These are phyloP conservation scores for Siniperca knerii DNA, from an alignment of 2,113 vertebrate genomes.

Conservation along the genomic window DNA sequence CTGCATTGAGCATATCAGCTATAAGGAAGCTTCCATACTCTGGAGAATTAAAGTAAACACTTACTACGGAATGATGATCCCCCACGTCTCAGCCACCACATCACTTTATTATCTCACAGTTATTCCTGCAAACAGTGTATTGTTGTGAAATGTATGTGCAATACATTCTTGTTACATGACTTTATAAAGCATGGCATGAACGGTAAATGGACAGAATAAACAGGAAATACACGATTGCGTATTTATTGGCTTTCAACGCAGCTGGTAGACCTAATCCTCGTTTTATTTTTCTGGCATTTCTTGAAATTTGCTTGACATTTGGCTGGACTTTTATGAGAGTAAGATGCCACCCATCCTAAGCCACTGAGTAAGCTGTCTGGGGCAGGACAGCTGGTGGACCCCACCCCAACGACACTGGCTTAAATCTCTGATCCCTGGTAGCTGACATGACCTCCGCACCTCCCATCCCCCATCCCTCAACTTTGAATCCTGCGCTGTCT, in stretches of 20 bases:
- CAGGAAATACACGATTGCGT: background rate
- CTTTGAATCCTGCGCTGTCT: slow-evolving; percentile 32
- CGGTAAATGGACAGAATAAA: background rate
- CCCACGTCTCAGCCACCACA: slow-evolving; percentile 11
- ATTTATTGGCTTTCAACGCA: background rate
- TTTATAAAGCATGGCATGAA: background rate
- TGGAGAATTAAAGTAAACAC: slow-evolving; percentile 36
- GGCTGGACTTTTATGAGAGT: slow-evolving; percentile 16
- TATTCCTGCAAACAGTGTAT: slow-evolving; percentile 21
- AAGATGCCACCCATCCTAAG: slow-evolving; percentile 28
- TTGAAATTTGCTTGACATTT: slow-evolving; percentile 47
- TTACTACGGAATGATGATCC: slow-evolving; percentile 25
- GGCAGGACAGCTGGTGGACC: slow-evolving; percentile 51
- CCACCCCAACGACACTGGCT: slow-evolving; percentile 31
- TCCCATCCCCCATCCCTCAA: slow-evolving; percentile 15
- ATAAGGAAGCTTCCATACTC: slow-evolving; percentile 10
- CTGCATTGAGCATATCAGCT: slow-evolving; percentile 30
- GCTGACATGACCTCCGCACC: slow-evolving; percentile 29
- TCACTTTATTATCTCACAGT: slow-evolving; percentile 39
- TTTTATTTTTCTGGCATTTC: slow-evolving; percentile 6
- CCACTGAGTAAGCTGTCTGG: slow-evolving; percentile 33
- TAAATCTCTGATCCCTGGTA: slow-evolving; percentile 59
- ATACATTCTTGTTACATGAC: background rate
- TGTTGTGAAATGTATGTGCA: background rate
- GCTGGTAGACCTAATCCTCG: background rate